phyloP scores from a whole-genome alignment of 2,113 vertebrate genomes.

The Pionites leucogaster region DNA sequence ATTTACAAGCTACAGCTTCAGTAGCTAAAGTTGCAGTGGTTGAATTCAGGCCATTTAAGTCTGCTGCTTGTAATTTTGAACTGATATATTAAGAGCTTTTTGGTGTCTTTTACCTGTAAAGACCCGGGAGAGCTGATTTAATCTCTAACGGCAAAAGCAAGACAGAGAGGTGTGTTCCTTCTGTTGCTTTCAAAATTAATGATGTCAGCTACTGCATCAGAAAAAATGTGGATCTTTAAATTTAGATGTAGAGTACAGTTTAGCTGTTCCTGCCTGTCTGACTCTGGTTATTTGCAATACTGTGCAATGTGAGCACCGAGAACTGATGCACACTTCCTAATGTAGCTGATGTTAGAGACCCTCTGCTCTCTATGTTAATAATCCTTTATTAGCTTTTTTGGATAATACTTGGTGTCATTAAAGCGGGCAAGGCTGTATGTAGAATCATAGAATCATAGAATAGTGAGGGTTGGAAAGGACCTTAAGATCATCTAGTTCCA shows the following conservation, averaged over 20 bases:
- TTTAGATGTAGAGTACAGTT: conserved; percentile 19
- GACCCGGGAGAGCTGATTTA: background rate
- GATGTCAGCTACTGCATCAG: background rate
- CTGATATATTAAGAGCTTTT: background rate
- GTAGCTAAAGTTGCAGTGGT: background rate
- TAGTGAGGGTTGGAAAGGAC: too few species aligned
- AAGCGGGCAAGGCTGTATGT: background rate
- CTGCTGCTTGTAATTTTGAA: background rate
- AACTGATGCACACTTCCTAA: background rate
- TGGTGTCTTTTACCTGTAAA: background rate
- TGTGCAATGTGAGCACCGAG: background rate
- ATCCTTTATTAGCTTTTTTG: background rate
- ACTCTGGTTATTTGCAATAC: background rate
- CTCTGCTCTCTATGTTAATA: background rate
- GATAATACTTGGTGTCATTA: background rate
- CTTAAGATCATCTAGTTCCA: too few species aligned
- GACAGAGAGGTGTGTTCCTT: background rate
- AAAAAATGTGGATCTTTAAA: background rate
- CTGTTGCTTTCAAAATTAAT: conserved; percentile 13
- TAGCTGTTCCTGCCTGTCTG: background rate
- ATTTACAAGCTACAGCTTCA: background rate
- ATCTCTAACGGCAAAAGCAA: conserved; percentile 30
- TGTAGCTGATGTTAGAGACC: background rate
- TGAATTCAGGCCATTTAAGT: background rate
- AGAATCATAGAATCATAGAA: too few species aligned